Conservation (phyloP, 2,797 vertebrate genomes). For the Microhierax caerulescens region DNA sequence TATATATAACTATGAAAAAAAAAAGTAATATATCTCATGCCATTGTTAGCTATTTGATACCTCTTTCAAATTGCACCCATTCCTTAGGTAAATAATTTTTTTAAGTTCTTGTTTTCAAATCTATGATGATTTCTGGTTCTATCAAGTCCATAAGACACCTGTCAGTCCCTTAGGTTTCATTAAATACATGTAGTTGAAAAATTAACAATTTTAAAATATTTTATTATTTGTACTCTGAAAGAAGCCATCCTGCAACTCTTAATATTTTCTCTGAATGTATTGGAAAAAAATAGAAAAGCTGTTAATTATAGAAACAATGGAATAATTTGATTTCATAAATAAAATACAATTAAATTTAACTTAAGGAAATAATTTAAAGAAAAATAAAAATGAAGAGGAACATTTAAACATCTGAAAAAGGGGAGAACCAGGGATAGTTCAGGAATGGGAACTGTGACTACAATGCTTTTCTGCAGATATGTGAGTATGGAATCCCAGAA, state of each 20-base stretch:
- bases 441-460: background rate
- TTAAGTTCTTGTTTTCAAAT: background rate
- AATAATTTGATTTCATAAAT: background rate
- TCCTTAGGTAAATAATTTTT: background rate
- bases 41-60: background rate
- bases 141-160: background rate
- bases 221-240: background rate
- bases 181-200: background rate
- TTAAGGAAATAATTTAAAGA: background rate
- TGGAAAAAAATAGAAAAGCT: background rate
- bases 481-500: background rate
- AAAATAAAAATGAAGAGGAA: background rate
- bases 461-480: background rate
- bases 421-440: background rate
- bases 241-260: background rate
- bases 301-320: background rate
- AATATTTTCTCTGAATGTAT: background rate
- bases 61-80: background rate
- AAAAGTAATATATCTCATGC: background rate
- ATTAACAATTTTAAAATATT: background rate
- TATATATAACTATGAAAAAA: background rate
- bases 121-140: background rate
- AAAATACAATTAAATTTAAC: background rate
- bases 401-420: background rate
- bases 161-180: background rate